These are phyloP conservation scores for Hypolimnas misippus DNA, from an alignment of 2,888 invertebrate genomes.

Conservation along the genomic window DNA sequence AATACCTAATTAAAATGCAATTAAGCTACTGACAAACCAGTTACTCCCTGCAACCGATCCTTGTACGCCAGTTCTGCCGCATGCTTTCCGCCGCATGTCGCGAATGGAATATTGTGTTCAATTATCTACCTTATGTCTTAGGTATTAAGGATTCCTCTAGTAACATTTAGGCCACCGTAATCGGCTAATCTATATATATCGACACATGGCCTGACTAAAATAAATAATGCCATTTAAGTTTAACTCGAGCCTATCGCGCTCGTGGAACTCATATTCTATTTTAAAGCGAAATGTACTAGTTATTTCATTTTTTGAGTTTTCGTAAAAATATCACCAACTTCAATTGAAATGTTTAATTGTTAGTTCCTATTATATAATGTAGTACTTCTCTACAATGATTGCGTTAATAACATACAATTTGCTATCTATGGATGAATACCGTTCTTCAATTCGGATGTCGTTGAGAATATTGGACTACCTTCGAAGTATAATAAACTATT, in stretches of 20 bases:
- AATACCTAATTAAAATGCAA: conserved; percentile 39
- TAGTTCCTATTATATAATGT: too few relatives aligned
- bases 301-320: too few relatives aligned
- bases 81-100: conserved; percentile 19
- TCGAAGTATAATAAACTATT: too few relatives aligned
- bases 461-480: too few relatives aligned
- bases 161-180: conserved; percentile 18
- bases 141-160: neutral
- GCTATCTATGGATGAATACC: neutral
- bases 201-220: conserved; percentile 56
- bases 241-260: conserved; percentile 46
- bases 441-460: too few relatives aligned
- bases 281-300: neutral
- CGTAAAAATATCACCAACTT: too few relatives aligned
- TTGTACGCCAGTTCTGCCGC: conserved; percentile 34
- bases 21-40: conserved; percentile 32
- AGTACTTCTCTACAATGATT: neutral
- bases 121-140: neutral
- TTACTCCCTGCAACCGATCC: conserved; percentile 25
- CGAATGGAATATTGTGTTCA: conserved; percentile 7
- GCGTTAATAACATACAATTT: neutral
- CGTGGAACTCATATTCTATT: neutral
- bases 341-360: too few relatives aligned
- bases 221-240: conserved; percentile 55
- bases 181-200: conserved; percentile 50